A percentile compares a stretch with the other conserved stretches of the same genome.
These are phyloP conservation scores for Astyanax mexicanus DNA, from an alignment of 2,797 vertebrate species.

Conservation along the genomic window DNA sequence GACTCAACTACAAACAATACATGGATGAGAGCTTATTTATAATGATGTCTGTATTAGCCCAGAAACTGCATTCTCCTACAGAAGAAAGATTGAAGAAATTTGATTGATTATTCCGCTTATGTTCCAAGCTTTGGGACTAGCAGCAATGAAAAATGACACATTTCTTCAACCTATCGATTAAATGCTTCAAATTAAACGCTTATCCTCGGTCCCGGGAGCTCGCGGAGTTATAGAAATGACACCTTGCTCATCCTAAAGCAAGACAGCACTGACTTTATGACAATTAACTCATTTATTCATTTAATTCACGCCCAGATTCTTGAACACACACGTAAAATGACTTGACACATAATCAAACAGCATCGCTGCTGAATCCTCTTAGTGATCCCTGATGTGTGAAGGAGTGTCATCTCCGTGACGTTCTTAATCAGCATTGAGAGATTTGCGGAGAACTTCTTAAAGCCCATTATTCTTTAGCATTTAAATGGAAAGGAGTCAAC, in stretches of 20 bases:
- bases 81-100: not conserved
- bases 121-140: not conserved
- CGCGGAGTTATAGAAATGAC: not conserved
- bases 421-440: conserved; percentile 3
- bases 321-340: conserved; percentile 31
- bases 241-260: not conserved
- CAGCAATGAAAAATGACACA: not conserved
- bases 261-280: not conserved
- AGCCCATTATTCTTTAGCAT: conserved; percentile 35
- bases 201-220: not conserved
- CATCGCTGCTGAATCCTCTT: not conserved
- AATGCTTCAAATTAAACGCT: conserved; percentile 18
- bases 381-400: conserved; percentile 22
- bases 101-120: conserved; percentile 34
- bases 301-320: conserved; percentile 16
- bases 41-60: not conserved
- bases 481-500: conserved; percentile 17
- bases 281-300: conserved; percentile 4
- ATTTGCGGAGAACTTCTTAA: not conserved
- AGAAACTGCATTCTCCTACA: not conserved
- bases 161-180: conserved; percentile 27
- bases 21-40: not conserved
- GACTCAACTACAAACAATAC: not conserved
- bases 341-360: conserved; percentile 27
- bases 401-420: conserved; percentile 1